Conservation (phyloP, 2,888 invertebrate species). For the Trissolcus japonicus region DNA sequence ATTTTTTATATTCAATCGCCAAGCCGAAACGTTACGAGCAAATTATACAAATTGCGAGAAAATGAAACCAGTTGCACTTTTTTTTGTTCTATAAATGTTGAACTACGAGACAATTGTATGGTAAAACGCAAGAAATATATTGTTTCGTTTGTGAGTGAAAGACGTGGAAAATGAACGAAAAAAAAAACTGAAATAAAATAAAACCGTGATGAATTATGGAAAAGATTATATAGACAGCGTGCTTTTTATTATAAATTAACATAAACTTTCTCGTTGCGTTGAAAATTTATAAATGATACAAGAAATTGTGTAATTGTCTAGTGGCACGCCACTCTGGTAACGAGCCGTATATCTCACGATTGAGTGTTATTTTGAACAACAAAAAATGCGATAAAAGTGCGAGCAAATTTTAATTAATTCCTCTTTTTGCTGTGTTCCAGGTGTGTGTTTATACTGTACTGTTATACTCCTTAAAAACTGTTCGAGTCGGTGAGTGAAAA, state of each 20-base stretch:
- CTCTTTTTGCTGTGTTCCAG: constrained; percentile 10
- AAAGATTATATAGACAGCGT: constrained; percentile 7
- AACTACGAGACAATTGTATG: neutral
- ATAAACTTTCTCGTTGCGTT: constrained; percentile 14
- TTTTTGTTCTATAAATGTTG: no score
- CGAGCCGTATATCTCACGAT: neutral
- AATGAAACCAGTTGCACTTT: no score
- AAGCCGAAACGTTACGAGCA: neutral
- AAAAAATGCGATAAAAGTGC: neutral
- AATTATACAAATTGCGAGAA: no score
- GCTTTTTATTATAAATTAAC: constrained; percentile 9
- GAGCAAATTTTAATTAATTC: constrained; percentile 2
- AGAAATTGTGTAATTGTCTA: constrained; percentile 13
- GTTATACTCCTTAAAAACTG: neutral
- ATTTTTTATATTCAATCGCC: no score
- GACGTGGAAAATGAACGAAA: neutral
- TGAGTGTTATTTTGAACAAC: neutral
- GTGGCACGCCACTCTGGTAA: neutral
- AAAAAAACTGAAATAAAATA: no score
- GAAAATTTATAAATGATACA: constrained; percentile 1
- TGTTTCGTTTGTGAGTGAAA: constrained; percentile 2
- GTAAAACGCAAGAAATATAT: neutral
- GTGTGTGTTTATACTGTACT: constrained; percentile 15
- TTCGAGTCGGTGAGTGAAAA: neutral
- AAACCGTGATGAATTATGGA: constrained; percentile 9